Evolutionary conservation across 2,113 vertebrate species (phyloP), one percentile per base, ranked within the genome.

Genomic region (Heterotis niloticus): DNA sequence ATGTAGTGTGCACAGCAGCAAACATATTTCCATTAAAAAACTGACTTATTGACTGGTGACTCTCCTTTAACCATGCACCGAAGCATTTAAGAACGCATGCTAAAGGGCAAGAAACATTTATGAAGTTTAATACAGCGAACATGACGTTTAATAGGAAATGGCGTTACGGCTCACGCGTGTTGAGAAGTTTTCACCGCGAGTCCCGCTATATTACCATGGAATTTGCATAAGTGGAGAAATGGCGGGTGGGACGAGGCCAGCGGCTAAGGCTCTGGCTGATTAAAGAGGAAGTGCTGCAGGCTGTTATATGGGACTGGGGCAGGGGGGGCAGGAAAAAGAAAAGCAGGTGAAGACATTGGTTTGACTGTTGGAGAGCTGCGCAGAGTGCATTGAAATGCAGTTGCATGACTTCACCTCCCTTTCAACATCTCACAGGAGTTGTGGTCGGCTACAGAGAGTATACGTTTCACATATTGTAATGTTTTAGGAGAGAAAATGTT

Each of bases 391-490:
- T 62, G 65, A 75, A 23, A 88, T 84, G 87, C 87, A 86, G 85
- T 88, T 79, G 82, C 88, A 89, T 88, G 87, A 88, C 84, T 86
- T 78, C 80, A 81, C 68, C 83, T 68, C 83, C 34, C 85, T 88
- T 88, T 90, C 82, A 86, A 89, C 89, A 76, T 60, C 75, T 88
- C 89, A 80, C 83, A 65, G 65, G 82, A 83, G 84, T 20, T 78
- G 79, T 60, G 81, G 86, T 84, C 78, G 73, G 3, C 84, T 80
- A 79, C 51, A 84, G 86, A 80, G 83, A 80, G 83, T 86, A 88
- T 90, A 85, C 83, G 83, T 82, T 88, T 88, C 87, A 84, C 79
- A 82, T 79, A 67, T n/a, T 74, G 68, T 89, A 85, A 84, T 78
- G 79, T 69, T 85, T 66, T 75, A 79, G 87, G 86, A 85, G 79